Percentiles rank a stretch among this genome's conserved stretches.
Evolutionary conservation across 2,797 vertebrate species (phyloP).

Genomic region (Benthosema pterotum): DNA sequence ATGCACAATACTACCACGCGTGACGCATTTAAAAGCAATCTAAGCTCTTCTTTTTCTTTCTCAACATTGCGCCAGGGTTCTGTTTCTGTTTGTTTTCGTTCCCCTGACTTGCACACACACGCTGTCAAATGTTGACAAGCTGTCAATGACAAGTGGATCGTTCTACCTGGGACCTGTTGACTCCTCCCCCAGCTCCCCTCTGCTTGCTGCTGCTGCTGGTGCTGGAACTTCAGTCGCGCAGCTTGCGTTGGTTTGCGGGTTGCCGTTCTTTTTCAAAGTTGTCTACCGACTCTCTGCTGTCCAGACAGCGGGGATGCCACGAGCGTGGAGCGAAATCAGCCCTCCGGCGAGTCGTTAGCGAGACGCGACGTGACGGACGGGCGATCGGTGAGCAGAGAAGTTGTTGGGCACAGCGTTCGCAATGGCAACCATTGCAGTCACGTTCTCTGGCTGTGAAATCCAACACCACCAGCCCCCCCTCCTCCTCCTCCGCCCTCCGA

Average conservation of each 20-base stretch:
- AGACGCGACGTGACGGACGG: slow-evolving; percentile 32
- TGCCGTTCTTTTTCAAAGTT: slow-evolving; percentile 57
- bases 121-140: slow-evolving; percentile 71
- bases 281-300: slow-evolving; percentile 37
- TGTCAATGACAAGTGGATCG: slow-evolving; percentile 64
- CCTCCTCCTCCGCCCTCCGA: no score
- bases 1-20: not conserved
- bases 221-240: slow-evolving; percentile 63
- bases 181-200: slow-evolving; percentile 75
- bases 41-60: slow-evolving; percentile 8
- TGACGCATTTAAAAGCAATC: slow-evolving; percentile 33
- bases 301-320: slow-evolving; percentile 30
- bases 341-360: slow-evolving; percentile 23
- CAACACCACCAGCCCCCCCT: no score
- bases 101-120: slow-evolving; percentile 2
- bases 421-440: slow-evolving; percentile 77
- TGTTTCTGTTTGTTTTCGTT: no score
- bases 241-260: slow-evolving; percentile 51
- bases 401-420: slow-evolving; percentile 67
- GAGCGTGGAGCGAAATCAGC: slow-evolving; percentile 11
- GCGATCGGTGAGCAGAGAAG: slow-evolving; percentile 60
- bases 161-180: slow-evolving; percentile 84
- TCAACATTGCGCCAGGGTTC: no score
- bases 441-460: slow-evolving; percentile 73
- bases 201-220: slow-evolving; percentile 34